phyloP scores from a whole-genome alignment of 1,140 invertebrate species.

The Diorhabda sublineata region DNA sequence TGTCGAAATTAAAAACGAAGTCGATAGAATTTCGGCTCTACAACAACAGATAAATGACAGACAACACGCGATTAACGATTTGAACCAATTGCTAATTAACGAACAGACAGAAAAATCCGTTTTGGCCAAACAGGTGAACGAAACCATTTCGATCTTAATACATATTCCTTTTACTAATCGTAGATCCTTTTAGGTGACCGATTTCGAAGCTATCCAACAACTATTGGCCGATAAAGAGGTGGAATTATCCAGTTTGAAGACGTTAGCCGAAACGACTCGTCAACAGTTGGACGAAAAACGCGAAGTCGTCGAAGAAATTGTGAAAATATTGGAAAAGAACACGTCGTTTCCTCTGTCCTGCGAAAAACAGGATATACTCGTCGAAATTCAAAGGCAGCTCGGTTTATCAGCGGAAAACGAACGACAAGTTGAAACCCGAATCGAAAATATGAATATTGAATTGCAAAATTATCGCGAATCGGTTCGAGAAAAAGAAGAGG shows the following conservation, averaged over 20 bases:
- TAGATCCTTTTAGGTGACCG: background rate
- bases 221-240: slow-evolving; percentile 25
- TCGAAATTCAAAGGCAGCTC: slow-evolving; percentile 30
- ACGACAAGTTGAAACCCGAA: slow-evolving; percentile 14
- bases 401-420: slow-evolving; percentile 9
- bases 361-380: slow-evolving; percentile 29
- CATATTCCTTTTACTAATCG: background rate
- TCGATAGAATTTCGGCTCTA: slow-evolving; percentile 39
- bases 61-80: slow-evolving; percentile 35
- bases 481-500: slow-evolving; percentile 51
- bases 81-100: slow-evolving; percentile 37
- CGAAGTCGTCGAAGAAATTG: slow-evolving; percentile 31
- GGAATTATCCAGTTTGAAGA: slow-evolving; percentile 28
- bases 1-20: slow-evolving; percentile 43
- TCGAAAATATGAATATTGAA: slow-evolving; percentile 25
- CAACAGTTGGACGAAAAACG: slow-evolving; percentile 35
- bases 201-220: slow-evolving; percentile 23
- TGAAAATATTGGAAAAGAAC: slow-evolving; percentile 27
- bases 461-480: slow-evolving; percentile 19
- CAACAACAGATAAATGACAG: slow-evolving; percentile 48
- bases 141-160: slow-evolving; percentile 14
- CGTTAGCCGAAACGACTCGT: slow-evolving; percentile 30
- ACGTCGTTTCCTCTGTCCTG: slow-evolving; percentile 24
- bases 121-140: background rate
- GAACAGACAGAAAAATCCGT: slow-evolving; percentile 12